phyloP scores from a whole-genome alignment of 1,140 invertebrate genomes.

The Lepidotrigona ventralis region DNA sequence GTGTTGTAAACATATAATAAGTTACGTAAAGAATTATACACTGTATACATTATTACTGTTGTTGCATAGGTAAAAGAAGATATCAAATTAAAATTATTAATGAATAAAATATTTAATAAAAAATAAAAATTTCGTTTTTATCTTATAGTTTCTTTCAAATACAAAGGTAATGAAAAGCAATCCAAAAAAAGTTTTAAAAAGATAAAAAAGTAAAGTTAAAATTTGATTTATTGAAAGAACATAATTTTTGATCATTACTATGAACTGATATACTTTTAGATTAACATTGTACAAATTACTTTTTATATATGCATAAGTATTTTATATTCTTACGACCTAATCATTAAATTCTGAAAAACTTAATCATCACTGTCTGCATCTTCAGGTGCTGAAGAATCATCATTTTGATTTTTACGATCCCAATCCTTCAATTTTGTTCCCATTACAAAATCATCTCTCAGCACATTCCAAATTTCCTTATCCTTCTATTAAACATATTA shows the following conservation, averaged over 20 bases:
- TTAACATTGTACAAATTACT: not conserved
- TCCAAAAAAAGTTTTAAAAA: not conserved
- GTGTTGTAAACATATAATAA: conserved; percentile 45
- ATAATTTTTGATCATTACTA: not conserved
- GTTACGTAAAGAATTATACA: conserved; percentile 46
- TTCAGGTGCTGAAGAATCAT: conserved; percentile 70
- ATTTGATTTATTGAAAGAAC: not conserved
- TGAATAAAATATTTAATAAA: conserved; percentile 56
- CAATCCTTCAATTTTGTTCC: conserved; percentile 94
- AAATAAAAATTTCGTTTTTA: conserved; percentile 32
- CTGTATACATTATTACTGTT: conserved; percentile 58
- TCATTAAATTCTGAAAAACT: conserved; percentile 38
- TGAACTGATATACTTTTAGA: conserved; percentile 8
- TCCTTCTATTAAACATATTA: conserved; percentile 54
- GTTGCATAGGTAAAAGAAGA: conserved; percentile 44
- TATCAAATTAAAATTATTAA: conserved; percentile 39
- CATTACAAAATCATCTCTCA: conserved; percentile 92
- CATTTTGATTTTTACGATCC: conserved; percentile 86
- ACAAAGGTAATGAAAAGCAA: not conserved
- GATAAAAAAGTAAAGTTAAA: not conserved
- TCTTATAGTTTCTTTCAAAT: not conserved
- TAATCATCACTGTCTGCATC: conserved; percentile 67
- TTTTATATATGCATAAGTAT: not conserved
- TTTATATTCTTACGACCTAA: conserved; percentile 20
- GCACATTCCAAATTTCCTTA: conserved; percentile 81